These are phyloP conservation scores for Chelmon rostratus DNA, from an alignment of 2,797 vertebrate genomes.

Conservation along the genomic window DNA sequence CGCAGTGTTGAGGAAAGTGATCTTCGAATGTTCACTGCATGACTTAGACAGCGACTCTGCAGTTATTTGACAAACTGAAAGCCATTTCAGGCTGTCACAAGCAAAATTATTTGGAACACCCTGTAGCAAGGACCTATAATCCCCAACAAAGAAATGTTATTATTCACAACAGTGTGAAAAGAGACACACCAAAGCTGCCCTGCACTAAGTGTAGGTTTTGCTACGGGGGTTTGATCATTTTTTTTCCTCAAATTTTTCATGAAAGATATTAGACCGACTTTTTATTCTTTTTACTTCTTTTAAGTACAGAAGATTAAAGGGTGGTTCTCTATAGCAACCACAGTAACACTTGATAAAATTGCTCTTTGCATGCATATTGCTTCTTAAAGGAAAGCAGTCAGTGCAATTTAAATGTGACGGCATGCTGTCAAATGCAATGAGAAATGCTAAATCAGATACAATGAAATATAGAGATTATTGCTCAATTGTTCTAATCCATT, in stretches of 20 bases:
- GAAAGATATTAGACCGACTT: slow-evolving; percentile 69
- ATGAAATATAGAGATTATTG: slow-evolving; percentile 38
- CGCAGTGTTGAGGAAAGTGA: slow-evolving; percentile 74
- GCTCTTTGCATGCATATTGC: slow-evolving; percentile 73
- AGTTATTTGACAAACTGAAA: slow-evolving; percentile 79
- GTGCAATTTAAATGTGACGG: slow-evolving; percentile 53
- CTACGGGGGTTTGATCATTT: slow-evolving; percentile 65
- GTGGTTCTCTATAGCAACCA: slow-evolving; percentile 46
- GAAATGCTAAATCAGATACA: slow-evolving; percentile 51
- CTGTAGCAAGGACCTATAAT: slow-evolving; percentile 79
- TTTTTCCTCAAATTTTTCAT: slow-evolving; percentile 44
- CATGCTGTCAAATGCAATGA: slow-evolving; percentile 65
- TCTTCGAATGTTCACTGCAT: slow-evolving; percentile 73
- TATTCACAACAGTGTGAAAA: slow-evolving; percentile 79
- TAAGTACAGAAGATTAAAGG: slow-evolving; percentile 71
- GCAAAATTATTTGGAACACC: slow-evolving; percentile 77
- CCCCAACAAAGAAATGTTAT: slow-evolving; percentile 77
- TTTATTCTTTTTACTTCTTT: slow-evolving; percentile 71
- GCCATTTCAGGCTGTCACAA: slow-evolving; percentile 74
- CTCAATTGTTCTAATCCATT: slow-evolving; percentile 44
- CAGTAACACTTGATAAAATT: slow-evolving; percentile 67
- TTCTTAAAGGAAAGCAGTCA: slow-evolving; percentile 61
- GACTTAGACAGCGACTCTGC: slow-evolving; percentile 76
- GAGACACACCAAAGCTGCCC: slow-evolving; percentile 72
- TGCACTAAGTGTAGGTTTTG: slow-evolving; percentile 67